Conservation (phyloP, 2,797 vertebrate genomes). For the Peromyscus attwateri region DNA sequence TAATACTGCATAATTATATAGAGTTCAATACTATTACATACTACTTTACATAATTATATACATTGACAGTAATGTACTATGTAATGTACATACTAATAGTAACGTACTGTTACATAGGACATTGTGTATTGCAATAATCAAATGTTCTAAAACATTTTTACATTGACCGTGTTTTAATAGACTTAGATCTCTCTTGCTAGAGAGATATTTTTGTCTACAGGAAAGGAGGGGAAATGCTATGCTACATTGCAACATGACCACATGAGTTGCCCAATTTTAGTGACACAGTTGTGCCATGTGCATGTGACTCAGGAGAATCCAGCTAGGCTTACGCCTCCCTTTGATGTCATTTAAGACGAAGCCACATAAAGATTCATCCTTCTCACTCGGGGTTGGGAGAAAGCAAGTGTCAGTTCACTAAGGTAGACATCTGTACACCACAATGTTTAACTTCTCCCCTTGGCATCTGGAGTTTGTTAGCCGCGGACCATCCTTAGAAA, state of each 20-base stretch:
- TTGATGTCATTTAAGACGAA: constrained; percentile 43
- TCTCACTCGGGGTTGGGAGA: constrained; percentile 2
- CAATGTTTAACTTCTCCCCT: not conserved
- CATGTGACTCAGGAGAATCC: constrained; percentile 11
- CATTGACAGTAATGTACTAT: not conserved
- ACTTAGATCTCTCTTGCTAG: constrained; percentile 15
- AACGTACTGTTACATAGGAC: not conserved
- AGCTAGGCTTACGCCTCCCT: not conserved
- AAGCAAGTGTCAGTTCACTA: constrained; percentile 6
- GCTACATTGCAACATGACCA: constrained; percentile 53
- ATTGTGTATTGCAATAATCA: not conserved
- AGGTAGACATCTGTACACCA: not conserved
- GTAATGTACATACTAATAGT: not conserved
- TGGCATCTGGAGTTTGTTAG: not conserved
- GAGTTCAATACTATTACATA: not conserved
- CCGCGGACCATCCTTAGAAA: not conserved
- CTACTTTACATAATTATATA: not conserved
- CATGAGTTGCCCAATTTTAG: constrained; percentile 57
- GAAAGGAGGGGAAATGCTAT: constrained; percentile 62
- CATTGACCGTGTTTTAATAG: not conserved
- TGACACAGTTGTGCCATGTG: constrained; percentile 29
- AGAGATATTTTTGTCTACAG: constrained; percentile 46
- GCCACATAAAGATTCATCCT: constrained; percentile 43
- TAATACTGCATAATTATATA: not conserved
- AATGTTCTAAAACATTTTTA: constrained; percentile 31